A percentile compares a stretch with the other conserved stretches of the same genome.
Evolutionary conservation across 2,888 invertebrate genomes (phyloP).

Genomic region (Cynaeus angustus): DNA sequence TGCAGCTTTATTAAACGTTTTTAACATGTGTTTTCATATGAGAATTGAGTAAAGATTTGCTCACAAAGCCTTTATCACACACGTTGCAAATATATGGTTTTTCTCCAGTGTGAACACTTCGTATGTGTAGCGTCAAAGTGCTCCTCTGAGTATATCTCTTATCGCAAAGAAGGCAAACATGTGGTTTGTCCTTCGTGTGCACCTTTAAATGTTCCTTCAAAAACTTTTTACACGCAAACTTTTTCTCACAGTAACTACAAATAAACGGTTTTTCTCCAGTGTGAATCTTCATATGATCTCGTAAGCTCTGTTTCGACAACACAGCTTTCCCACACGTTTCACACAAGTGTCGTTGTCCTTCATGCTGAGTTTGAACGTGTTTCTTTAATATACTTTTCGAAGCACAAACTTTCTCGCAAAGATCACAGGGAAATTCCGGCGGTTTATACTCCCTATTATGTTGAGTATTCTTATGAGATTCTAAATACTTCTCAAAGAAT

Average conservation of each 20-base stretch:
- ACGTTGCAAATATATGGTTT: constrained; percentile 47
- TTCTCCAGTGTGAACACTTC: constrained; percentile 25
- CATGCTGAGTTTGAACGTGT: not conserved
- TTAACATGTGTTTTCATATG: constrained; percentile 55
- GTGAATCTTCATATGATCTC: constrained; percentile 20
- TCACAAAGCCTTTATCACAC: constrained; percentile 49
- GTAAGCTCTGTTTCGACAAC: not conserved
- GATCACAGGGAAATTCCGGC: not conserved
- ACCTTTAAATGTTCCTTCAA: constrained; percentile 16
- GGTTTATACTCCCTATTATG: constrained; percentile 2
- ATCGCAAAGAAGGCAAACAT: constrained; percentile 32
- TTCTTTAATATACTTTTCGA: not conserved
- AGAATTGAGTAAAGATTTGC: constrained; percentile 37
- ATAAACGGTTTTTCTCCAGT: constrained; percentile 27
- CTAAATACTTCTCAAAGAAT: not conserved
- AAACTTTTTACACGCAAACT: not conserved
- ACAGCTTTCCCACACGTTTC: constrained; percentile 19
- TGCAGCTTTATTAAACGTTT: not conserved
- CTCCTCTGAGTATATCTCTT: constrained; percentile 50
- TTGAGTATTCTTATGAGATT: constrained; percentile 3
- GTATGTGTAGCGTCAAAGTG: constrained; percentile 58
- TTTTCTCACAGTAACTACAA: constrained; percentile 18
- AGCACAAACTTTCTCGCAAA: not conserved
- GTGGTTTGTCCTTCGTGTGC: constrained; percentile 64
- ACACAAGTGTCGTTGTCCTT: constrained; percentile 4